Base-by-base conservation (phyloP, 2,888 invertebrate genomes). In the Chymomyza fuscimana region DNA sequence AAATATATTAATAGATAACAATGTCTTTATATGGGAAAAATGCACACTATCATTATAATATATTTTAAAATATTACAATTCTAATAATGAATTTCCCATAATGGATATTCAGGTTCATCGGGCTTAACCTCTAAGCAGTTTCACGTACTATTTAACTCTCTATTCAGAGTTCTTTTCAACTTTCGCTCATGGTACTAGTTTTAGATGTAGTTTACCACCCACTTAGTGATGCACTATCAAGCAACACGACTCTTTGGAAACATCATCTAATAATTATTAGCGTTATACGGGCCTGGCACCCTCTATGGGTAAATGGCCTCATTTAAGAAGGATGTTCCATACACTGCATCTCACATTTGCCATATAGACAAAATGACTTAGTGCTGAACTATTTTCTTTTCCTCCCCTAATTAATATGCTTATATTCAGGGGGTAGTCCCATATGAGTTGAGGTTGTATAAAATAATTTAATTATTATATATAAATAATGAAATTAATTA, bases 121-220 rank as follows among this genome's bases (percentile, higher is more conserved):
- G 93, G 92, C 92, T 93, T 93, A 67, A 92, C 92, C 92, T 91
- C 92, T 92, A 92, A 92, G 91, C 93, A 92, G 92, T 93, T 92
- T 92, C 92, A 93, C 92, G 92, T 91, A 91, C 92, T 92, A 87
- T 92, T 92, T 90, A 91, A 92, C 92, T 92, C 73, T 77, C 72
- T 78, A 70, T 74, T 79, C 76, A 76, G 72, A 78, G 76, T 92
- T 92, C 91, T 94, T 94, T 94, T 93, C 94, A 94, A 92, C 94
- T 94, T 94, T 94, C 94, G 94, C 93, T 94, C 94, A 93, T 93
- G 93, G 93, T 93, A 94, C 93, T 94, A 92, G 92, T 91, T 91
- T 92, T 92, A 92, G 92, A 92, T 92, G 92, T 92, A 92, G 91
- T 93, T 25, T 25, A 25, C 72, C 75, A 71, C 65, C 61, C 71